phyloP scores from a whole-genome alignment of 2,888 invertebrate species.

The Onchidella celtica region DNA sequence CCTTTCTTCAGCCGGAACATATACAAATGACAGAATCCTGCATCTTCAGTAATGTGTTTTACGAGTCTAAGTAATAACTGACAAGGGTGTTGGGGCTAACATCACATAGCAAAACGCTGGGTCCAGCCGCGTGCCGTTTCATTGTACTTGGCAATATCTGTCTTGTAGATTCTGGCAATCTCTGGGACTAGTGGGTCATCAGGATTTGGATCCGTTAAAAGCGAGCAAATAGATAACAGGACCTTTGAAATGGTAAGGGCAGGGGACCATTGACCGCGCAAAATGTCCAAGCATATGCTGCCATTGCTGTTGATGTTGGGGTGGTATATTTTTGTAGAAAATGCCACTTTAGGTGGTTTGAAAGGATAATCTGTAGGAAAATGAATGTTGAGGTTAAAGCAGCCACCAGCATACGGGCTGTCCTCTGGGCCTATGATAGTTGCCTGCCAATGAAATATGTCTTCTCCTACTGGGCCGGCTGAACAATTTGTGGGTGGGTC shows the following conservation, averaged over 20 bases:
- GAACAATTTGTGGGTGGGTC: slow-evolving; percentile 99
- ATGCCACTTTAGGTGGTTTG: slow-evolving; percentile 99
- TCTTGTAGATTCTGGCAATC: slow-evolving; percentile 49
- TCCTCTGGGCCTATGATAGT: slow-evolving; percentile 99
- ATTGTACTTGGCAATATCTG: slow-evolving; percentile 48
- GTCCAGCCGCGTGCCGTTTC: slow-evolving; percentile 49
- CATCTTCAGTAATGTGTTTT: not conserved
- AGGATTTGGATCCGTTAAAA: slow-evolving; percentile 50
- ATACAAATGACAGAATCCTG: not conserved
- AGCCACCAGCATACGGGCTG: slow-evolving; percentile 99
- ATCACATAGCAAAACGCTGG: slow-evolving; percentile 50
- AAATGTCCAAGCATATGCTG: slow-evolving; percentile 99
- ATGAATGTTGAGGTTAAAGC: slow-evolving; percentile 99
- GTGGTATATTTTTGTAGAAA: slow-evolving; percentile 99
- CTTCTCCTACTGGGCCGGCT: slow-evolving; percentile 99
- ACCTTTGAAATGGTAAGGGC: slow-evolving; percentile 98
- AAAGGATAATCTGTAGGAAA: slow-evolving; percentile 99
- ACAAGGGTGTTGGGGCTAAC: slow-evolving; percentile 25
- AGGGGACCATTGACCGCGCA: slow-evolving; percentile 99
- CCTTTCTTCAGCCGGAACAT: slow-evolving; percentile 7
- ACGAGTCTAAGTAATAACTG: slow-evolving; percentile 8
- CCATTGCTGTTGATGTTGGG: slow-evolving; percentile 99
- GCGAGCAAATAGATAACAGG: slow-evolving; percentile 47
- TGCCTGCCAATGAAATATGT: slow-evolving; percentile 99
- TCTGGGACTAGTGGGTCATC: slow-evolving; percentile 52